These are phyloP conservation scores for Ridgeia piscesae DNA, from an alignment of 1,140 invertebrate species.

Conservation along the genomic window DNA sequence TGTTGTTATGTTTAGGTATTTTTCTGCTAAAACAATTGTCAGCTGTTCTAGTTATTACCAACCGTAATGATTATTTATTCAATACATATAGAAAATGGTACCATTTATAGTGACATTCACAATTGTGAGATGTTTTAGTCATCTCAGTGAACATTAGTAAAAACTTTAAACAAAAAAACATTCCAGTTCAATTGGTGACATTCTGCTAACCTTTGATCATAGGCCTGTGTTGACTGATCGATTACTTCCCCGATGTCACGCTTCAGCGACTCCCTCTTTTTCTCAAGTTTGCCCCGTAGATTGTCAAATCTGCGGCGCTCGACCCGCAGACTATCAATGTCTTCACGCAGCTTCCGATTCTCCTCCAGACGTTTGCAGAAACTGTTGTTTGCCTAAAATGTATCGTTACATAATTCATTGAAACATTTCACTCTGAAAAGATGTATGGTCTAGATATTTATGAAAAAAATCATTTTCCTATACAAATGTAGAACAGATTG, in stretches of 20 bases:
- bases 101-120: too few relatives aligned
- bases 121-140: too few relatives aligned
- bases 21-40: background rate
- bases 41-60: background rate
- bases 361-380: constrained; percentile 62
- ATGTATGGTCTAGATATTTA: too few relatives aligned
- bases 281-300: constrained; percentile 75
- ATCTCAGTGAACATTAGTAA: too few relatives aligned
- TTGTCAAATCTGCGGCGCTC: constrained; percentile 77
- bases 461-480: too few relatives aligned
- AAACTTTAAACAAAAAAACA: too few relatives aligned
- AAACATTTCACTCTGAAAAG: background rate
- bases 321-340: constrained; percentile 77
- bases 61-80: background rate
- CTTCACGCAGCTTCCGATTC: constrained; percentile 72
- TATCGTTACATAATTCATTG: background rate
- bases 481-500: too few relatives aligned
- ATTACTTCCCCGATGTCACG: constrained; percentile 76
- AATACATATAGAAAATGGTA: too few relatives aligned
- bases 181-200: too few relatives aligned
- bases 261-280: constrained; percentile 69
- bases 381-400: constrained; percentile 30
- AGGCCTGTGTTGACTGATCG: constrained; percentile 80
- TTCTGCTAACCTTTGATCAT: constrained; percentile 71
- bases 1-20: background rate